Evolutionary conservation across 1,140 invertebrate species (phyloP).

Genomic region (Doryteuthis pealeii): DNA sequence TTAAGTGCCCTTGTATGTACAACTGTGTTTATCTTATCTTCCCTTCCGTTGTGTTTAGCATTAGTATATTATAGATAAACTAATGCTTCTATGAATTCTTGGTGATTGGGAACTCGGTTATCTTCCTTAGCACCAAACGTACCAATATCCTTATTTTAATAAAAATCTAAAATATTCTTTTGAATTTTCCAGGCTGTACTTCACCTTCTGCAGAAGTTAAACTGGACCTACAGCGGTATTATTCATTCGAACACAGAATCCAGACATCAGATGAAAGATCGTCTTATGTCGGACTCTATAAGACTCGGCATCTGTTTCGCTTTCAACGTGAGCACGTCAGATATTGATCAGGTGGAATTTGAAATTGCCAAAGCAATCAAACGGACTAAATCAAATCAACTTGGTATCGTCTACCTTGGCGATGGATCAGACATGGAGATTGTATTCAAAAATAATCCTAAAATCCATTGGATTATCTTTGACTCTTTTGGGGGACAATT

Average conservation of each 20-base stretch:
- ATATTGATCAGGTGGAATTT: constrained; percentile 9
- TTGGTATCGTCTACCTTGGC: constrained; percentile 42
- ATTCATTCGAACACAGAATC: constrained; percentile 42
- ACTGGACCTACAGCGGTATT: constrained; percentile 44
- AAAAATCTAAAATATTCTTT: no score
- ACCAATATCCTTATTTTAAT: no score
- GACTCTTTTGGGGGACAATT: constrained; percentile 32
- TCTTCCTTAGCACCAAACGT: no score
- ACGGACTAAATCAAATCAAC: constrained; percentile 27
- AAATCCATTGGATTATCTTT: constrained; percentile 37
- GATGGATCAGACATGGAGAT: constrained; percentile 28
- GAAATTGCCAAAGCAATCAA: constrained; percentile 21
- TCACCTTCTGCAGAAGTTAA: constrained; percentile 33
- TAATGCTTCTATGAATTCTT: no score
- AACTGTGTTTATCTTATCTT: no score
- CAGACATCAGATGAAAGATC: constrained; percentile 28
- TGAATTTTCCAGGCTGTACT: constrained; percentile 42
- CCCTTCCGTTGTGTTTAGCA: no score
- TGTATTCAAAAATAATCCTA: constrained; percentile 18
- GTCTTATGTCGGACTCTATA: constrained; percentile 27
- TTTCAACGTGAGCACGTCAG: background rate
- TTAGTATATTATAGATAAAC: no score
- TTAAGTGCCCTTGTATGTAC: no score
- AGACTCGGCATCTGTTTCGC: constrained; percentile 37
- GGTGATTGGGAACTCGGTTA: no score